phyloP scores from a whole-genome alignment of 1,140 invertebrate genomes.

The Heliconius melpomene region DNA sequence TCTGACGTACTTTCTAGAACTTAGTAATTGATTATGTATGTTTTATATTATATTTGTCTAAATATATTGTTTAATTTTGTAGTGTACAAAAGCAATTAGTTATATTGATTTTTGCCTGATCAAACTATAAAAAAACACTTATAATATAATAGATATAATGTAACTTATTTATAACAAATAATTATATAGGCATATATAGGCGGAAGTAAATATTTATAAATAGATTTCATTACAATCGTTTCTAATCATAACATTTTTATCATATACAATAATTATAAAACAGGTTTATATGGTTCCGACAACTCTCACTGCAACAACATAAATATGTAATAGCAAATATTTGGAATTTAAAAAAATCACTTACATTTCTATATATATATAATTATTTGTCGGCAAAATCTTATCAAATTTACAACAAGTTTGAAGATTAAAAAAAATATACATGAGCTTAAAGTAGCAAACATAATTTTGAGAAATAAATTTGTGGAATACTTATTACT shows the following conservation, averaged over 20 bases:
- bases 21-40: no score
- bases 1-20: no score
- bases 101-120: background rate
- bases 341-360: background rate
- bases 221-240: background rate
- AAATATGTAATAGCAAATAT: background rate
- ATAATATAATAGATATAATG: no score
- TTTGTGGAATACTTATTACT: constrained; percentile 51
- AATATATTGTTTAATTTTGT: no score
- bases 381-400: background rate
- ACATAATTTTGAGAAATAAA: constrained; percentile 39
- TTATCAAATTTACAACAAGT: background rate
- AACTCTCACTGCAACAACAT: background rate
- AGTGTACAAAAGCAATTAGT: background rate
- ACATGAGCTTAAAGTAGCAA: background rate
- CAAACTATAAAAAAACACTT: background rate
- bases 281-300: background rate
- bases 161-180: background rate
- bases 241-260: background rate
- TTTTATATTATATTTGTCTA: no score
- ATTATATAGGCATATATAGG: background rate
- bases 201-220: background rate
- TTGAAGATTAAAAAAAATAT: background rate
- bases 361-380: background rate
- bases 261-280: background rate